Conservation (phyloP, 2,797 vertebrate species). For the Oryzias dopingdopingensis region DNA sequence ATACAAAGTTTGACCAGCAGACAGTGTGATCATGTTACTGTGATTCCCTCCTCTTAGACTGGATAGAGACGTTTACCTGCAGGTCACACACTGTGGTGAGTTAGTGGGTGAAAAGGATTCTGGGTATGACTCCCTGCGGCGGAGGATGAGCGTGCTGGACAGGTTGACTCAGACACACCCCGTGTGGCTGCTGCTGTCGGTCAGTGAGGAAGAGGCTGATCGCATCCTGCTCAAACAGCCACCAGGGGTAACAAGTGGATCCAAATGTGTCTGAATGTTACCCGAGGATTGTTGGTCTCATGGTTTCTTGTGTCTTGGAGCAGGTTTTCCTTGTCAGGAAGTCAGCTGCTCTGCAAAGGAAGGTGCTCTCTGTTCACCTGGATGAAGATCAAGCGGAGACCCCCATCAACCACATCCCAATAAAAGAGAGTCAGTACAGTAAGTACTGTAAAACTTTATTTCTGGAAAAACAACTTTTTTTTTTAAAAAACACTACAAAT, state of each 20-base stretch:
- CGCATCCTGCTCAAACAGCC: slow-evolving; percentile 84
- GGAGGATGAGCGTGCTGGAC: slow-evolving; percentile 89
- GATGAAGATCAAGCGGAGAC: slow-evolving; percentile 68
- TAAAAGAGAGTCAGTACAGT: slow-evolving; percentile 82
- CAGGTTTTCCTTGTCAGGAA: slow-evolving; percentile 91
- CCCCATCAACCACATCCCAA: slow-evolving; percentile 83
- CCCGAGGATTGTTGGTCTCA: not conserved
- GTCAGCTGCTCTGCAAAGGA: slow-evolving; percentile 85
- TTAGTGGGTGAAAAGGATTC: slow-evolving; percentile 81
- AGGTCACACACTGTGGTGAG: slow-evolving; percentile 54
- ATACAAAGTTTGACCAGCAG: no score
- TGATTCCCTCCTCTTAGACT: slow-evolving; percentile 65
- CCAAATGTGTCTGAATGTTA: no score
- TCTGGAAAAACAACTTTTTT: not conserved
- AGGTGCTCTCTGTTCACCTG: slow-evolving; percentile 87
- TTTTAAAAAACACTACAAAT: no score
- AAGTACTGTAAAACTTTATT: slow-evolving; percentile 30
- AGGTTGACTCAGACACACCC: slow-evolving; percentile 88
- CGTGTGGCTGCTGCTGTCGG: slow-evolving; percentile 87
- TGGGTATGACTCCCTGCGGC: slow-evolving; percentile 86
- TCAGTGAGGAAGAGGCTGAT: slow-evolving; percentile 82
- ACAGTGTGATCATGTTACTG: not conserved
- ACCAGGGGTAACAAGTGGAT: slow-evolving; percentile 80
- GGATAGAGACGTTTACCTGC: slow-evolving; percentile 75
- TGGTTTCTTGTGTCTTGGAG: not conserved